Conservation (phyloP, 2,113 vertebrate species). For the Myrmecobius fasciatus region DNA sequence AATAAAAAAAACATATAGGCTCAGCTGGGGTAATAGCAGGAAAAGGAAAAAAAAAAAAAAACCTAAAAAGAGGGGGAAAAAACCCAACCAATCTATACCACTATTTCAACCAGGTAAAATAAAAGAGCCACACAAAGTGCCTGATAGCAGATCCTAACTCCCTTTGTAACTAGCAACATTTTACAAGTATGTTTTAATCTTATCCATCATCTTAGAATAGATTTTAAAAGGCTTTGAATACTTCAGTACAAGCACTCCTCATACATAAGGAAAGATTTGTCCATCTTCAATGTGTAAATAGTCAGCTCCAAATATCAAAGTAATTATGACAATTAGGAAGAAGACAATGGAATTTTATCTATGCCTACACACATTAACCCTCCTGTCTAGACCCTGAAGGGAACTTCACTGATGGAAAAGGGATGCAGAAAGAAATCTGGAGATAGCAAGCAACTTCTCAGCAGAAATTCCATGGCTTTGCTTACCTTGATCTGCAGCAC, state of each 20-base stretch:
- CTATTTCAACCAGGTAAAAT: neutral
- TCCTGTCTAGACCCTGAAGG: neutral
- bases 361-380: neutral
- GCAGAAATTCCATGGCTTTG: neutral
- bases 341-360: neutral
- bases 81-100: neutral
- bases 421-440: neutral
- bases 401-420: neutral
- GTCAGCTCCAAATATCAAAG: neutral
- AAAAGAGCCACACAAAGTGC: neutral
- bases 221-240: neutral
- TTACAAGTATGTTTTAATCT: conserved; percentile 21
- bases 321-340: neutral
- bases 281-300: neutral
- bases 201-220: neutral
- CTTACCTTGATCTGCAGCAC: conserved; percentile 96
- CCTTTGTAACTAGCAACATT: conserved; percentile 33
- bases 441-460: neutral
- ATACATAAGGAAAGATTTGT: neutral
- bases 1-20: neutral
- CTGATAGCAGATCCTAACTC: neutral
- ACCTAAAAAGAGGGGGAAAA: too few relatives aligned
- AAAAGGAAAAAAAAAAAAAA: neutral
- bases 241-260: neutral
- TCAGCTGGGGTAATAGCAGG: neutral